Percentiles rank a stretch among this genome's conserved stretches.
Evolutionary conservation across 2,113 vertebrate species (phyloP).

Genomic region (Lophura nycthemera): DNA sequence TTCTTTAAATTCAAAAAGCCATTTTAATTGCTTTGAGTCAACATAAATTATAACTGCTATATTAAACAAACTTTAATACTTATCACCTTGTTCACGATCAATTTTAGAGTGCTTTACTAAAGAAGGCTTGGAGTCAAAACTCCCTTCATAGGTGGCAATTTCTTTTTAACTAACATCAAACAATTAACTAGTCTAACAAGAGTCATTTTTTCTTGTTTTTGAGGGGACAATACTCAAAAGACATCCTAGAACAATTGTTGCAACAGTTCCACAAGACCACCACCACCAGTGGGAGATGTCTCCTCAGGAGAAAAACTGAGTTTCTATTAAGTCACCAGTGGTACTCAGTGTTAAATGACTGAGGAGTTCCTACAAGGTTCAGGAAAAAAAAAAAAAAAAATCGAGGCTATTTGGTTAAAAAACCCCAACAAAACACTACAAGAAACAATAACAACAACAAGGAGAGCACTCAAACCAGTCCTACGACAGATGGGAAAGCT

Average conservation of each 20-base stretch:
- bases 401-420: neutral
- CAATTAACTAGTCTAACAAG: neutral
- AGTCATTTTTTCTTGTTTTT: neutral
- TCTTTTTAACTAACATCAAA: neutral
- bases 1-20: neutral
- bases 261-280: neutral
- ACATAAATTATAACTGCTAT: neutral
- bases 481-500: neutral
- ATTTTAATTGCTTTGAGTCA: neutral
- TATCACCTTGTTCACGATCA: neutral
- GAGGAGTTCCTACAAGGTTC: neutral
- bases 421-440: no score
- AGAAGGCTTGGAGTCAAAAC: neutral
- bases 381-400: neutral
- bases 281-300: neutral
- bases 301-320: neutral
- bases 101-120: neutral
- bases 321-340: neutral
- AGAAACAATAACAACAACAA: neutral
- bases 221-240: neutral
- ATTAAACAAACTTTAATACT: neutral
- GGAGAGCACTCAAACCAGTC: neutral
- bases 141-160: rapidly evolving
- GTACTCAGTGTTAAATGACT: neutral
- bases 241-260: neutral